phyloP scores from a whole-genome alignment of 2,797 vertebrate genomes.

The Caiman crocodilus region DNA sequence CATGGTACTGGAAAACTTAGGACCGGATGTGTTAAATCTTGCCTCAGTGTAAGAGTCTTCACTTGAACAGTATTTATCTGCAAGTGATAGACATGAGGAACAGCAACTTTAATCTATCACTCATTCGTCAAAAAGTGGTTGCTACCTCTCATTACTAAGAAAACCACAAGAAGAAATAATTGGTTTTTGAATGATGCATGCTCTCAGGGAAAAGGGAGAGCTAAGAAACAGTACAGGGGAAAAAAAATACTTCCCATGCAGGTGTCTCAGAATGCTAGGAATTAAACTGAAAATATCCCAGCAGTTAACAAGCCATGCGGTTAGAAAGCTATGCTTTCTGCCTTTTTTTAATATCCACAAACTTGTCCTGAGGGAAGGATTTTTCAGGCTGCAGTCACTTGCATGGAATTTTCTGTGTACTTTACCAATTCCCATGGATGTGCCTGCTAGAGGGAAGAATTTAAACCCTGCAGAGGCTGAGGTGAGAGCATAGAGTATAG shows the following conservation, averaged over 20 bases:
- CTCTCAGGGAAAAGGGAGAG: background rate
- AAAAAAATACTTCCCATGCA: too few relatives aligned
- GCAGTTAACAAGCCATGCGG: background rate
- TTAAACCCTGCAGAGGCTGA: background rate
- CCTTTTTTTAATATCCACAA: background rate
- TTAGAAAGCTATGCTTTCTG: background rate
- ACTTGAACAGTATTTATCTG: too few relatives aligned
- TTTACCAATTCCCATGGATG: background rate
- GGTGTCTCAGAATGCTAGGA: background rate
- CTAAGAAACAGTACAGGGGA: background rate
- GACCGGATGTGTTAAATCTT: background rate
- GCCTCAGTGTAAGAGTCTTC: too few relatives aligned
- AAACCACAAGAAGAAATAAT: too few relatives aligned
- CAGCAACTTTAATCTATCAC: too few relatives aligned
- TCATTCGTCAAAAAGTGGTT: too few relatives aligned
- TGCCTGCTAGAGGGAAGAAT: background rate
- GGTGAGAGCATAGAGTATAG: background rate
- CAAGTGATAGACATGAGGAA: too few relatives aligned
- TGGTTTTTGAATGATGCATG: background rate
- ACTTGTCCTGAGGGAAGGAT: background rate
- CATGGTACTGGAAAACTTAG: background rate
- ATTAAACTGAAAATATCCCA: background rate
- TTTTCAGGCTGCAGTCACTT: background rate
- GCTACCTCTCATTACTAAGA: too few relatives aligned
- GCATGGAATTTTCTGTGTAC: background rate